Base-by-base conservation (phyloP, 2,797 vertebrate species). In the Columba guinea region DNA sequence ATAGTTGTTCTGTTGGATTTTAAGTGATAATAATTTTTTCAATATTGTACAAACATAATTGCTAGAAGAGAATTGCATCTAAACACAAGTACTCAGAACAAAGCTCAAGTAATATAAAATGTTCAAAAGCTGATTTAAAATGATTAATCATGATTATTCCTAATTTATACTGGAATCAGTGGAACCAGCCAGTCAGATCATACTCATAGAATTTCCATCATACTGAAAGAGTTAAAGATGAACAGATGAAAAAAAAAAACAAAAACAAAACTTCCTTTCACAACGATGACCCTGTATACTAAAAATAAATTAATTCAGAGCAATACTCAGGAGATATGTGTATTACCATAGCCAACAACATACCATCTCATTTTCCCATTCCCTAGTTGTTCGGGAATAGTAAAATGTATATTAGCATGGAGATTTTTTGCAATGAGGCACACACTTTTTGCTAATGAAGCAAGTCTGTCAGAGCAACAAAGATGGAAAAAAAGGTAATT, bases 401-500 rank as follows among this genome's bases (percentile, higher is more conserved):
- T 68, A 78, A 95, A 89, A 94, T 78, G 60, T 30, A 71, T 86
- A 85, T 94, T 80, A 92, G 30, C 37, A 75, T 84, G 71, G 60
- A 85, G 39, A 92, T 82, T 63, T 92, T 90, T 95, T 96, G 60
- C 92, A 83, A 26, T 16, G 71, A 55, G 28, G 17, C 75, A 71
- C 52, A 80, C 26, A 80, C 3, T n/a, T 95, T 93, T 91, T 95
- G 70, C 71, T 92, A 93, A 94, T 92, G 71, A 94, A 95, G 71
- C 78, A 96, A 93, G 37, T 80, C 89, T 94, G 64, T 84, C 75
- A 91, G 46, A 89, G 22, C 16, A 92, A 74, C 44, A 65, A 48
- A 92, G 44, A 85, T 70, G 32, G 71, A 77, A 87, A 58, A 88
- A 89, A 88, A 89, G 19, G 13, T 94, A 95, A 97, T 93, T 96